phyloP scores from a whole-genome alignment of 2,888 invertebrate genomes.

The Platycheirus albimanus region DNA sequence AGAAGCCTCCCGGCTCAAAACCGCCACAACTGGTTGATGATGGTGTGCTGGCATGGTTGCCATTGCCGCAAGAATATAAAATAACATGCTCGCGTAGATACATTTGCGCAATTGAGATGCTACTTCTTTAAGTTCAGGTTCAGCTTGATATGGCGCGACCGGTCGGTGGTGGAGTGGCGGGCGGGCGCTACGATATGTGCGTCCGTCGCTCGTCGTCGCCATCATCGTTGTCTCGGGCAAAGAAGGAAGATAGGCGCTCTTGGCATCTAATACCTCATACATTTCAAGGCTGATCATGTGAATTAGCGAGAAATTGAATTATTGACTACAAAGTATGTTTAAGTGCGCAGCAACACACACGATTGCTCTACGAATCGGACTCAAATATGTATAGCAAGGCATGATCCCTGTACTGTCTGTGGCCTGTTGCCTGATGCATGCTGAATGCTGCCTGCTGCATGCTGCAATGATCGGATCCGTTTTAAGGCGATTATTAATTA shows the following conservation, averaged over 20 bases:
- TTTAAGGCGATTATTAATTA: slow-evolving; percentile 72
- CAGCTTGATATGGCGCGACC: slow-evolving; percentile 11
- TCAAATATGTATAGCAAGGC: slow-evolving; percentile 12
- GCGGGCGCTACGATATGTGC: too few relatives aligned
- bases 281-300: slow-evolving; percentile 74
- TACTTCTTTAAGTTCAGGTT: slow-evolving; percentile 12
- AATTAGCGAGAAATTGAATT: slow-evolving; percentile 74
- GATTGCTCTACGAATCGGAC: neutral
- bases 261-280: slow-evolving; percentile 70
- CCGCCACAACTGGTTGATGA: slow-evolving; percentile 61
- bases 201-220: too few relatives aligned
- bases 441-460: too few relatives aligned
- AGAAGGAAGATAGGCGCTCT: slow-evolving; percentile 43
- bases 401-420: slow-evolving; percentile 55
- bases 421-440: too few relatives aligned
- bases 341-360: slow-evolving; percentile 39
- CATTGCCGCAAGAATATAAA: slow-evolving; percentile 35
- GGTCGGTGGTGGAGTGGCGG: neutral
- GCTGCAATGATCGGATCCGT: slow-evolving; percentile 44
- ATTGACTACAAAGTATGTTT: slow-evolving; percentile 72
- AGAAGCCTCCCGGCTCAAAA: slow-evolving; percentile 32
- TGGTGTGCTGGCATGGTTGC: slow-evolving; percentile 16
- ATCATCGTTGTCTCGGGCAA: neutral
- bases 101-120: slow-evolving; percentile 61
- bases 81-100: slow-evolving; percentile 35